A percentile compares a stretch with the other conserved stretches of the same genome.
Conservation (phyloP, 2,797 vertebrate genomes). For the Psittacula derbiana region DNA sequence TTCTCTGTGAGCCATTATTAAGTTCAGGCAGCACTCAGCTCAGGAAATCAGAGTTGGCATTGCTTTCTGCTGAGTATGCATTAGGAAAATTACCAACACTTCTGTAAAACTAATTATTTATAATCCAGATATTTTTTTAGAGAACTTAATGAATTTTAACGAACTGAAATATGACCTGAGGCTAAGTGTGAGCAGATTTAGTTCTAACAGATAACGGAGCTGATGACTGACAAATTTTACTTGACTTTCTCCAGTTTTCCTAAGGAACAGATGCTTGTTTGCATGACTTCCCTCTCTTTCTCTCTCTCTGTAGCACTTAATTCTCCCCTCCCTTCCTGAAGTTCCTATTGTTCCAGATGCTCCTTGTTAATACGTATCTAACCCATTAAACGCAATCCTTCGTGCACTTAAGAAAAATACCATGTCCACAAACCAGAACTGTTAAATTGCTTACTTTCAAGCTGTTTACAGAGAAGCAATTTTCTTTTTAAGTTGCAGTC, state of each 20-base stretch:
- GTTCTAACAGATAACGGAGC: background rate
- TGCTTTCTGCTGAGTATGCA: background rate
- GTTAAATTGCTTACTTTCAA: conserved; percentile 73
- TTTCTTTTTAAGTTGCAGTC: conserved; percentile 78
- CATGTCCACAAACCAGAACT: background rate
- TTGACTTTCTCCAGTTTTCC: background rate
- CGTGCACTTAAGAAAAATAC: background rate
- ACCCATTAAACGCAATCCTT: background rate
- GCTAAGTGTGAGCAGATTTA: background rate
- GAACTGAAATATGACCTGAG: background rate
- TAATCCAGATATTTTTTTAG: background rate
- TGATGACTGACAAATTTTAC: background rate
- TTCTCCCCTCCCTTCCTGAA: background rate
- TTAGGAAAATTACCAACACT: background rate
- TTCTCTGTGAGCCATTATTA: background rate
- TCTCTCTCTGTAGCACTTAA: background rate
- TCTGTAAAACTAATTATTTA: background rate
- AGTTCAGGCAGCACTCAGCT: background rate
- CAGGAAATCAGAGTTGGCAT: background rate
- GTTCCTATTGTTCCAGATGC: background rate
- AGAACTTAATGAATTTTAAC: background rate
- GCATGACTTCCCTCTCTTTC: background rate
- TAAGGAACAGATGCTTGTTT: background rate
- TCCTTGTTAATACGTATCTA: background rate
- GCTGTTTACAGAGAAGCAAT: conserved; percentile 82